Evolutionary conservation across 2,888 invertebrate species (phyloP).

Genomic region (Tridacna crocea): DNA sequence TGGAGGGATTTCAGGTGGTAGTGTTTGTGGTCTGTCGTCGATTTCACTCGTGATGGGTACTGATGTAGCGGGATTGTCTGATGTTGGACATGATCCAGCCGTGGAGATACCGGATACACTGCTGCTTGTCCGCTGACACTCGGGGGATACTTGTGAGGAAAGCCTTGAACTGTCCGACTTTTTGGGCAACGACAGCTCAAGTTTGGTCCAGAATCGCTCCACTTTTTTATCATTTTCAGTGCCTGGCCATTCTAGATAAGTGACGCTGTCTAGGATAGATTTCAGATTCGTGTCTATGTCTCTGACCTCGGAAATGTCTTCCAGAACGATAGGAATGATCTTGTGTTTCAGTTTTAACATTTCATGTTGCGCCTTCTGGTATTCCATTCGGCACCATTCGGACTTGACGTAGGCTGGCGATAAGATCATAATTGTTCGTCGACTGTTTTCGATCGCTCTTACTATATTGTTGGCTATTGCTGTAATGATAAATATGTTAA

Average conservation of each 20-base stretch:
- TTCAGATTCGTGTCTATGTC: conserved; percentile 68
- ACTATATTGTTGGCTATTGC: conserved; percentile 77
- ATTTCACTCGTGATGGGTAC: neutral
- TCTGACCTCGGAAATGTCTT: conserved; percentile 60
- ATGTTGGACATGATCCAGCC: neutral
- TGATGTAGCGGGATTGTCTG: neutral
- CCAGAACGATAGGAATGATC: conserved; percentile 74
- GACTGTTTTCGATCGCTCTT: conserved; percentile 71
- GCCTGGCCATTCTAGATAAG: conserved; percentile 73
- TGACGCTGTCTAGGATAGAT: conserved; percentile 69
- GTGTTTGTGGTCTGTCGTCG: neutral
- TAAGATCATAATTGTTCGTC: conserved; percentile 73
- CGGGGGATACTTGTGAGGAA: conserved; percentile 17
- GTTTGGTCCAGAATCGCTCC: conserved; percentile 70
- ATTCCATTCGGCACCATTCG: conserved; percentile 77
- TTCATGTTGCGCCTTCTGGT: conserved; percentile 78
- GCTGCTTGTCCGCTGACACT: neutral
- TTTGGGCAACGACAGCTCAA: conserved; percentile 70
- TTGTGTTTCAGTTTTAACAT: conserved; percentile 76
- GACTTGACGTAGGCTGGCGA: conserved; percentile 71
- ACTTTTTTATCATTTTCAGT: conserved; percentile 53
- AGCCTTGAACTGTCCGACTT: conserved; percentile 37
- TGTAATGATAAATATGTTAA: conserved; percentile 51
- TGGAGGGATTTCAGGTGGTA: neutral
- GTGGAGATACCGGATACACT: neutral